phyloP scores from a whole-genome alignment of 2,797 vertebrate genomes.

The Holocentrus rufus region DNA sequence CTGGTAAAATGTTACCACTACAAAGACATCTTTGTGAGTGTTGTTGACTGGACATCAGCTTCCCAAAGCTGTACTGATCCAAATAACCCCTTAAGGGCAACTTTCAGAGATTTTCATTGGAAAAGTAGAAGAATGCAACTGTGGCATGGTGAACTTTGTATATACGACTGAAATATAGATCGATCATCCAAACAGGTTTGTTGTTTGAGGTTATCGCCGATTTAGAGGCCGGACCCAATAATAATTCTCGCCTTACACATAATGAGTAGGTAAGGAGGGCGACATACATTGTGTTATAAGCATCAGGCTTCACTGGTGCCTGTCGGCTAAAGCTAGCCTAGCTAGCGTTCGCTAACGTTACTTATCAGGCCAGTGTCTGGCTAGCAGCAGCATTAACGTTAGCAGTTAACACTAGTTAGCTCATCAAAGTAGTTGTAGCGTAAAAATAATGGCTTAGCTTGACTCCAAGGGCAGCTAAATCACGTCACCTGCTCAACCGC shows the following conservation, averaged over 20 bases:
- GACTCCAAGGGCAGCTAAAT: not conserved
- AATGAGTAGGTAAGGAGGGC: not conserved
- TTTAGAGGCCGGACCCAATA: not conserved
- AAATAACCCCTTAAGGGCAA: conserved; percentile 30
- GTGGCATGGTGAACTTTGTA: too few relatives aligned
- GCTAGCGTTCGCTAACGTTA: conserved; percentile 23
- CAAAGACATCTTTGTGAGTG: conserved; percentile 62
- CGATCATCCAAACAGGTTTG: not conserved
- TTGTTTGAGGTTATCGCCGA: not conserved
- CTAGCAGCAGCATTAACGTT: conserved; percentile 31
- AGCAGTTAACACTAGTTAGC: conserved; percentile 2
- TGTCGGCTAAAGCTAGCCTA: conserved; percentile 23
- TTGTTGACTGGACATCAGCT: conserved; percentile 41
- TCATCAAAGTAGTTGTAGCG: not conserved
- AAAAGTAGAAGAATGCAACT: not conserved
- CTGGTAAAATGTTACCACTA: conserved; percentile 33
- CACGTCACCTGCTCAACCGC: not conserved
- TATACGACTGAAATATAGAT: not conserved
- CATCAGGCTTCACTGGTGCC: not conserved
- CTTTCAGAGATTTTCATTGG: conserved; percentile 16
- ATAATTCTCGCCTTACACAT: not conserved
- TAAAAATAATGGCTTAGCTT: accelerated
- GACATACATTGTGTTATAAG: not conserved
- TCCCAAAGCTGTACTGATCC: conserved; percentile 43
- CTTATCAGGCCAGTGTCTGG: conserved; percentile 25